Evolutionary conservation across 2,888 invertebrate genomes (phyloP).

Genomic region (Atrina japonica): DNA sequence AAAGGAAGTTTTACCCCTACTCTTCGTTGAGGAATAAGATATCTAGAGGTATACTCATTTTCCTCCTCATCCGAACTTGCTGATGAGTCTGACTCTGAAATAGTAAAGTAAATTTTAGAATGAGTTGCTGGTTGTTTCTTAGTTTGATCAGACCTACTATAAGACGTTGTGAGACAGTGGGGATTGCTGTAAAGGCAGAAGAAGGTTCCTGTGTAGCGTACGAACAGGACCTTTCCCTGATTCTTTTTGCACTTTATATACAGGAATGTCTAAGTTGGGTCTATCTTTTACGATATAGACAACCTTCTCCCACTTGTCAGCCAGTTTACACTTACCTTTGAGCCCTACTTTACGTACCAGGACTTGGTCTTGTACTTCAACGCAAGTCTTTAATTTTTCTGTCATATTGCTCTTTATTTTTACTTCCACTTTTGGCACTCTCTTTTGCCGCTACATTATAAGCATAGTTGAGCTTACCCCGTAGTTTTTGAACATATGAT

Average conservation of each 20-base stretch:
- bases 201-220: conserved; percentile 19
- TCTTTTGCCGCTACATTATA: conserved; percentile 19
- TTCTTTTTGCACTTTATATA: conserved; percentile 27
- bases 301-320: conserved; percentile 22
- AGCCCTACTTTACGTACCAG: conserved; percentile 15
- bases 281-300: background rate
- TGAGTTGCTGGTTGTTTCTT: no score
- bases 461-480: conserved; percentile 11
- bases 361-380: conserved; percentile 20
- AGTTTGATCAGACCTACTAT: no score
- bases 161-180: no score
- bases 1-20: no score
- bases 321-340: conserved; percentile 17
- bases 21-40: no score
- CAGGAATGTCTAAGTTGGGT: conserved; percentile 13
- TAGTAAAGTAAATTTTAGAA: no score
- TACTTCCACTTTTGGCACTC: background rate
- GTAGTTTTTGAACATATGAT: conserved; percentile 18
- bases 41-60: no score
- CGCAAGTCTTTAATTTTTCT: background rate
- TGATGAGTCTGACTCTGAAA: no score
- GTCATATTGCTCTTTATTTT: conserved; percentile 22
- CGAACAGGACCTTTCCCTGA: background rate
- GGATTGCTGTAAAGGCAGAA: conserved; percentile 28
- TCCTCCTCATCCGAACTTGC: no score